Conservation (phyloP, 2,113 vertebrate species). For the Halichoerus grypus region DNA sequence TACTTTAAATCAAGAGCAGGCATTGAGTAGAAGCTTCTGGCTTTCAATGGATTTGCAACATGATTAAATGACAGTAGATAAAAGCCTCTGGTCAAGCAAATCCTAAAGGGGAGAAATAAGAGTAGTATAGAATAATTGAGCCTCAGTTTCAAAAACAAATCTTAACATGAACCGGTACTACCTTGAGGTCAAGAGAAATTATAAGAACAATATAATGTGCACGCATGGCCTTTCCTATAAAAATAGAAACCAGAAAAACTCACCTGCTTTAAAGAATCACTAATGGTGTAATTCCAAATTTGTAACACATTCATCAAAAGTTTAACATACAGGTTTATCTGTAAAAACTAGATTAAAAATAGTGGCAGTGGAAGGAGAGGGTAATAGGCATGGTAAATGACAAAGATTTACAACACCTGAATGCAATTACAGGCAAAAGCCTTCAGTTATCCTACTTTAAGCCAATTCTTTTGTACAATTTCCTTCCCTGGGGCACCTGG, state of each 20-base stretch:
- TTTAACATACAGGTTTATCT: not conserved
- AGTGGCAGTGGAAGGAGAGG: too few species aligned
- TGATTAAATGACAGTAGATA: slow-evolving; percentile 51
- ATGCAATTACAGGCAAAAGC: not conserved
- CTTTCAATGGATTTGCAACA: slow-evolving; percentile 55
- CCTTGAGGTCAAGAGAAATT: slow-evolving; percentile 14
- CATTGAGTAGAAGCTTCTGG: slow-evolving; percentile 56
- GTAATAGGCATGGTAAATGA: not conserved
- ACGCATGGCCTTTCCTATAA: slow-evolving; percentile 40
- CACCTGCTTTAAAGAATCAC: not conserved
- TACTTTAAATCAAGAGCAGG: slow-evolving; percentile 63
- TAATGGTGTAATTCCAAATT: not conserved
- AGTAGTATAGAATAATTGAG: not conserved
- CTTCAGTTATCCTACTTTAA: not conserved
- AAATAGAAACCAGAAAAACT: slow-evolving; percentile 49
- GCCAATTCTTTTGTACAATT: not conserved
- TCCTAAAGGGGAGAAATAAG: slow-evolving; percentile 5
- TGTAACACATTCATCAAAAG: not conserved
- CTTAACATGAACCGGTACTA: slow-evolving; percentile 50
- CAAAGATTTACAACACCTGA: not conserved
- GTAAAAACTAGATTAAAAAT: not conserved
- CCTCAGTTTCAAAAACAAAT: slow-evolving; percentile 36
- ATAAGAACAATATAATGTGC: not conserved
- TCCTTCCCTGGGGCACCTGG: not conserved
- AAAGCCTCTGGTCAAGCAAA: slow-evolving; percentile 31